Evolutionary conservation across 2,888 invertebrate genomes (phyloP).

Genomic region (Resseliella maxima): DNA sequence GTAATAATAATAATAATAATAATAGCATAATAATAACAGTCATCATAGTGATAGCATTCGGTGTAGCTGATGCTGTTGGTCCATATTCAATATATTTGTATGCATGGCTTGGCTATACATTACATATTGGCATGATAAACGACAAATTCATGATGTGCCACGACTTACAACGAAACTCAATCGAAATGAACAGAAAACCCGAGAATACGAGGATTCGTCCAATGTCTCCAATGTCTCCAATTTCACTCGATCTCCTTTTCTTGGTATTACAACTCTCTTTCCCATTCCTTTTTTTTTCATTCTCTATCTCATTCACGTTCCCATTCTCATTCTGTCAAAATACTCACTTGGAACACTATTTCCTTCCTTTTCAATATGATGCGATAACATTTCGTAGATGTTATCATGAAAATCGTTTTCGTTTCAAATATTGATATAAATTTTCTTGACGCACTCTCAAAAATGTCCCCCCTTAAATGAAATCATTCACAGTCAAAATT

Average conservation of each 20-base stretch:
- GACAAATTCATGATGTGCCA: constrained; percentile 45
- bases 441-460: neutral
- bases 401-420: neutral
- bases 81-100: constrained; percentile 5
- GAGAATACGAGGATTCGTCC: neutral
- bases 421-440: constrained; percentile 12
- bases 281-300: neutral
- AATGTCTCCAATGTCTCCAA: neutral
- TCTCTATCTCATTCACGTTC: neutral
- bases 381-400: constrained; percentile 2
- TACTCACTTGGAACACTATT: neutral
- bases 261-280: too few relatives aligned
- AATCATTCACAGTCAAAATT: constrained; percentile 30
- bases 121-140: constrained; percentile 43
- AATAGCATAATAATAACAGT: constrained; percentile 4
- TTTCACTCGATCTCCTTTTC: neutral
- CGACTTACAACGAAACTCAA: neutral
- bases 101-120: constrained; percentile 15
- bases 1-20: constrained; percentile 21
- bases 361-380: constrained; percentile 30
- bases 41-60: neutral
- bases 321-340: too few relatives aligned
- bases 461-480: neutral
- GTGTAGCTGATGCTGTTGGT: neutral
- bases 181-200: neutral